Evolutionary conservation across 2,888 invertebrate species (phyloP), one percentile per base, ranked within the genome.

Genomic region (Drosophila mulleri): DNA sequence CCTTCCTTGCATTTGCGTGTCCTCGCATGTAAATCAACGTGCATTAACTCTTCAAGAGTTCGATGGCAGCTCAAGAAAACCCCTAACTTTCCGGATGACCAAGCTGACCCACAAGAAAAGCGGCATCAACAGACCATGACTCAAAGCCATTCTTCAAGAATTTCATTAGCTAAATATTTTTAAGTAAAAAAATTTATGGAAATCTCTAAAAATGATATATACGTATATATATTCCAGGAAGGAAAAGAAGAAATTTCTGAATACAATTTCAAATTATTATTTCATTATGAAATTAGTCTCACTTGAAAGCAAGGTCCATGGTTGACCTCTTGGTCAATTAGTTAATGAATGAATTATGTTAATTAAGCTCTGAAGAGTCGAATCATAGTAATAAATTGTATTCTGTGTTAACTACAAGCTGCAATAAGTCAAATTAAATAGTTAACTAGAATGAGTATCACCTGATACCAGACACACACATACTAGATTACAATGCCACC

Each of bases 21-120:
- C 66, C 59, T 23, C 35, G 58, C 50, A 88, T 89, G 84, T 63
- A 83, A 87, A 78, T 76, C 85, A 78, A 76, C 61, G 72, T 68
- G 44, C 37, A 44, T 44, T n/a, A 66, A 48, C 37, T 41, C 41
- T 14, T 39, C 5, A 47, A 42, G 26, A 59, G 58, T 67, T 79
- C 73, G 57, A 70, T 85, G 80, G 67, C 62, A 60, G 60, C 23
- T 42, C n/a, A 48, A 57, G 20, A 26, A 26, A n/a, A n/a, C n/a
- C 23, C 29, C 50, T 12, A 39, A n/a, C 54, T 26, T 18, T 41
- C 39, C 26, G n/a, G 41, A 54, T 42, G 16, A 11, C 47, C 41
- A 44, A n/a, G 14, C 41, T 29, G 11, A 26, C 4, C 26, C 8
- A 23, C 26, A n/a, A 18, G n/a, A 3, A 41, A 23, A 6, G 6